These are phyloP conservation scores for Eupeodes luniger DNA, from an alignment of 2,888 invertebrate species.

Conservation along the genomic window DNA sequence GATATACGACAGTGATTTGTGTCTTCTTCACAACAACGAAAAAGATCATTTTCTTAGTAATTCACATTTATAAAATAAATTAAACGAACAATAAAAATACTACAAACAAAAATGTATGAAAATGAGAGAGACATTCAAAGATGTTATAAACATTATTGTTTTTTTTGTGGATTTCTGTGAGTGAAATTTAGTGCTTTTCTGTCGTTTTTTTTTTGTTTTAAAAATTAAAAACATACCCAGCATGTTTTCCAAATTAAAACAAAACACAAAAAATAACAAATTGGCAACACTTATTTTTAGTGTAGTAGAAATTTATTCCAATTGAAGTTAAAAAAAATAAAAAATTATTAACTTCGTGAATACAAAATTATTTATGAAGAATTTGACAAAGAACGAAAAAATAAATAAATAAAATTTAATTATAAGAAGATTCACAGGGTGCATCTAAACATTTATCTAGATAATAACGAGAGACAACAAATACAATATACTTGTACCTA, in stretches of 20 bases:
- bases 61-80: constrained; percentile 34
- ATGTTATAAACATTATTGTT: constrained; percentile 44
- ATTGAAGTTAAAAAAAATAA: constrained; percentile 57
- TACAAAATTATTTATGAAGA: constrained; percentile 20
- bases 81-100: constrained; percentile 26
- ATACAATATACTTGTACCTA: constrained; percentile 67
- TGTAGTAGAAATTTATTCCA: constrained; percentile 56
- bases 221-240: constrained; percentile 8
- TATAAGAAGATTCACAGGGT: constrained; percentile 44
- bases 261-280: neutral
- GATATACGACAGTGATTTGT: constrained; percentile 66
- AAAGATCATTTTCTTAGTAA: constrained; percentile 52
- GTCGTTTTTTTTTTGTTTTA: neutral
- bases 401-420: constrained; percentile 4
- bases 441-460: constrained; percentile 65
- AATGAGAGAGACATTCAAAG: constrained; percentile 46
- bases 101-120: constrained; percentile 36
- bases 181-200: constrained; percentile 19
- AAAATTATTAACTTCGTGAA: constrained; percentile 14
- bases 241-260: constrained; percentile 37
- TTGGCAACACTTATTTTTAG: constrained; percentile 3
- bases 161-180: constrained; percentile 38
- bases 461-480: constrained; percentile 34
- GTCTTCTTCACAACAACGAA: constrained; percentile 13
- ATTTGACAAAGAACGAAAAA: neutral